Percentiles rank a stretch among this genome's conserved stretches.
Conservation (phyloP, 1,140 invertebrate species). For the Hormaphis cornu region DNA sequence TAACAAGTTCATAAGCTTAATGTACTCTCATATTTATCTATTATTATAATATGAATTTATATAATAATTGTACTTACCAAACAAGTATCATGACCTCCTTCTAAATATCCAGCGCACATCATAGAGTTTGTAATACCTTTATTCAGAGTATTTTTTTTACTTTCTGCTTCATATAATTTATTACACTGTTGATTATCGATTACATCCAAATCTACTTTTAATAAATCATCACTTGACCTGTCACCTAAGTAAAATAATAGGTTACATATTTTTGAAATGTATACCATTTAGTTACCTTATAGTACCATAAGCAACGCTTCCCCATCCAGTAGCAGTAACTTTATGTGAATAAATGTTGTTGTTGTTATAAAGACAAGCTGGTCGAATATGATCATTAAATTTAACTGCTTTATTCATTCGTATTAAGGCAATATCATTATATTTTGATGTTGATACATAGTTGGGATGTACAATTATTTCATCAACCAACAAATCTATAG, state of each 20-base stretch:
- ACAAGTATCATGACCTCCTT: constrained; percentile 67
- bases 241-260: constrained; percentile 27
- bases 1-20: constrained; percentile 7
- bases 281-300: neutral
- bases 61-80: constrained; percentile 46
- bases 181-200: constrained; percentile 35
- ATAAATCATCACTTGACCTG: constrained; percentile 34
- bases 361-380: constrained; percentile 50
- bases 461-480: constrained; percentile 44
- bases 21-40: neutral
- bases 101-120: constrained; percentile 57
- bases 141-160: constrained; percentile 41
- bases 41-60: neutral
- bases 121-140: constrained; percentile 50
- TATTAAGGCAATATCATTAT: constrained; percentile 56
- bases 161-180: constrained; percentile 38
- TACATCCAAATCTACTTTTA: constrained; percentile 36
- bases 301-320: constrained; percentile 37
- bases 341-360: constrained; percentile 18
- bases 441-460: constrained; percentile 42
- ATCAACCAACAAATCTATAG: constrained; percentile 39
- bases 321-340: constrained; percentile 49
- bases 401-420: constrained; percentile 44
- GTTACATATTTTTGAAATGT: neutral
- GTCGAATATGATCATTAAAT: constrained; percentile 45